Evolutionary conservation across 2,113 vertebrate species (phyloP).

Genomic region (Austrofundulus limnaeus): DNA sequence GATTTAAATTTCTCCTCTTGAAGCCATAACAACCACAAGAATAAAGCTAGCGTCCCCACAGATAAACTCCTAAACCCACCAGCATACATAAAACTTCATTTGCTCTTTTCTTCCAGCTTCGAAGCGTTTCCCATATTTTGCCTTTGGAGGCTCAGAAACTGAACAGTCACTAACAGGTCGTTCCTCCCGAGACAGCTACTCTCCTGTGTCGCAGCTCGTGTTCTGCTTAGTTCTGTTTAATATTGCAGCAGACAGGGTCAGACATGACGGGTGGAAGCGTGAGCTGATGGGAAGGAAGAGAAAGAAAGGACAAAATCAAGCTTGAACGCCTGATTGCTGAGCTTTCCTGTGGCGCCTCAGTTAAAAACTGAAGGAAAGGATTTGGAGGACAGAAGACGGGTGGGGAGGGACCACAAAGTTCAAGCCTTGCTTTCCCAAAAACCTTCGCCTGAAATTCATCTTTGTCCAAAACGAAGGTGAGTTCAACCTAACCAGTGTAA

Average conservation of each 20-base stretch:
- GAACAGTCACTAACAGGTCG: conserved; percentile 42
- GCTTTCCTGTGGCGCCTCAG: not conserved
- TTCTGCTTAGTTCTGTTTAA: conserved; percentile 72
- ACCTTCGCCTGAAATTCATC: conserved; percentile 3
- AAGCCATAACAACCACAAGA: not conserved
- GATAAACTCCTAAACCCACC: not conserved
- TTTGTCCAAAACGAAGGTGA: conserved; percentile 14
- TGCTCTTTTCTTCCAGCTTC: not conserved
- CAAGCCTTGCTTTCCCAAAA: conserved; percentile 7
- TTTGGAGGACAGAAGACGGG: not conserved
- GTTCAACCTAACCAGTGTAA: no score
- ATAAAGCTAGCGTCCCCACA: not conserved
- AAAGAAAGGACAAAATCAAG: conserved; percentile 11
- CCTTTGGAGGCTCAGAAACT: not conserved
- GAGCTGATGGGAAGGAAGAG: conserved; percentile 36
- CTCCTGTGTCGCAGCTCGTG: conserved; percentile 50
- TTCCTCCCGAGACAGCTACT: conserved; percentile 47
- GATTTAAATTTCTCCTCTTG: no score
- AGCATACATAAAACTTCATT: not conserved
- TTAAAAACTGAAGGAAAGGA: conserved; percentile 6
- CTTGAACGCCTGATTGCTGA: not conserved
- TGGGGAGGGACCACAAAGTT: not conserved
- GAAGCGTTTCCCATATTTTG: not conserved
- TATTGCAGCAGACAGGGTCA: conserved; percentile 61
- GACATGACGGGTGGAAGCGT: conserved; percentile 36